A percentile compares a stretch with the other conserved stretches of the same genome.
Conservation (phyloP, 2,888 invertebrate species). For the Heterodera filipjevi region DNA sequence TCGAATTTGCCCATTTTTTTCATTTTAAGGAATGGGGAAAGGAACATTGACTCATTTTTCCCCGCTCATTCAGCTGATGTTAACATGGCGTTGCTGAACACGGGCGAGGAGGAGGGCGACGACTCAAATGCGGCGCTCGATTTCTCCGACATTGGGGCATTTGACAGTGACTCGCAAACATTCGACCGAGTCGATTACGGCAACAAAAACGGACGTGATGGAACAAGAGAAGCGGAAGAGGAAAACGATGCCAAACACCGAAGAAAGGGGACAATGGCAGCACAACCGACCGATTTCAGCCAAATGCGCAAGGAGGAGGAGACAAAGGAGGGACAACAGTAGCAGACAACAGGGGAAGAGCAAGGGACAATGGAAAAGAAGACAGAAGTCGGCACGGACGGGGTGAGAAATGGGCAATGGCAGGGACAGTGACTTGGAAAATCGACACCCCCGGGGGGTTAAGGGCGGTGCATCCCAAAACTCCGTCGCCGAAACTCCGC, state of each 20-base stretch:
- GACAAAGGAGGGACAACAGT: background rate
- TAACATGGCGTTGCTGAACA: constrained; percentile 5
- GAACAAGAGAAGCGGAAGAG: background rate
- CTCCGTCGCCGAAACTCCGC: too few species aligned
- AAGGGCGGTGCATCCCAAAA: too few species aligned
- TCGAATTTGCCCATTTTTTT: too few species aligned
- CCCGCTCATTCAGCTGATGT: constrained; percentile 8
- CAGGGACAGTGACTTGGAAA: too few species aligned
- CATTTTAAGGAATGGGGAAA: too few species aligned
- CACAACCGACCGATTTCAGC: constrained; percentile 56
- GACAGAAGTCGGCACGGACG: background rate
- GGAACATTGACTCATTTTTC: too few species aligned
- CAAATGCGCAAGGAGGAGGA: constrained; percentile 56
- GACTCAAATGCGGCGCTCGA: constrained; percentile 57
- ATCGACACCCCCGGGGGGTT: too few species aligned
- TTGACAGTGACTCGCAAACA: constrained; percentile 55
- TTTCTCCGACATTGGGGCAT: constrained; percentile 59
- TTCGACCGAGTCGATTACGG: constrained; percentile 42
- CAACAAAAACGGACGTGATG: background rate
- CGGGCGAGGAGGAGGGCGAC: constrained; percentile 46
- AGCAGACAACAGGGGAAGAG: background rate
- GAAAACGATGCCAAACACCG: background rate
- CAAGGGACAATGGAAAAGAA: background rate
- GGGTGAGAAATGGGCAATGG: too few species aligned
- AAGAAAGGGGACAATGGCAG: constrained; percentile 20